Evolutionary conservation across 2,888 invertebrate species (phyloP), one percentile per base, ranked within the genome.

Genomic region (Lacanobia oleracea): DNA sequence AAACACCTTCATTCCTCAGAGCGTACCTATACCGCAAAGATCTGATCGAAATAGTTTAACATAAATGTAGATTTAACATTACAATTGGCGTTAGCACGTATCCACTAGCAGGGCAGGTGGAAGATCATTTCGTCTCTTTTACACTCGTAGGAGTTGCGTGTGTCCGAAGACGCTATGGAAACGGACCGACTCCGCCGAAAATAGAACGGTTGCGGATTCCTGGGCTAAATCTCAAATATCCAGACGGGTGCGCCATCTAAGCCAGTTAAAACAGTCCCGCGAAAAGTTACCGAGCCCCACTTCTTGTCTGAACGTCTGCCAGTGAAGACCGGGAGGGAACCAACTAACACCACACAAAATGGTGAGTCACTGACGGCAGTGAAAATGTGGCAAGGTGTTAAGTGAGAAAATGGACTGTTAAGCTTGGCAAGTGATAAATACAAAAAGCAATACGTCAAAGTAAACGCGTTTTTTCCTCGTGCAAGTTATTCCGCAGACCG

Each of bases 281-380:
- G 95, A 96, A 96, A 96, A 96, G 96, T 96, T 96, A 96, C 96
- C 94, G 96, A 96, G 97, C 97, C 97, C 97, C 97, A 97, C 97
- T 97, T 97, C 97, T 97, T 97, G 97, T 97, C 97, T 96, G 97
- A 96, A 95, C 97, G 97, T 97, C 97, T 97, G 97, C 97, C 97
- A 97, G 97, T 97, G 97, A 97, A 97, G 97, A 97, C 96, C 96
- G 95, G 96, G 96, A 96, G 95, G 95, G 96, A 96, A 95, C 95
- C 95, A 96, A 96, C 96, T 95, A 96, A 96, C 96, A 97, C 96
- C 97, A 95, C 96, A 97, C 96, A 97, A 97, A 97, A 97, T 97
- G 97, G 97, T 97, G 97, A 97, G 97, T 96, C 93, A 90, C 90
- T 90, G 91, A 92, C 90, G 92, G 85, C 93, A 94, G 95, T 95